Evolutionary conservation across 2,113 vertebrate species (phyloP).

Genomic region (Cebus imitator): DNA sequence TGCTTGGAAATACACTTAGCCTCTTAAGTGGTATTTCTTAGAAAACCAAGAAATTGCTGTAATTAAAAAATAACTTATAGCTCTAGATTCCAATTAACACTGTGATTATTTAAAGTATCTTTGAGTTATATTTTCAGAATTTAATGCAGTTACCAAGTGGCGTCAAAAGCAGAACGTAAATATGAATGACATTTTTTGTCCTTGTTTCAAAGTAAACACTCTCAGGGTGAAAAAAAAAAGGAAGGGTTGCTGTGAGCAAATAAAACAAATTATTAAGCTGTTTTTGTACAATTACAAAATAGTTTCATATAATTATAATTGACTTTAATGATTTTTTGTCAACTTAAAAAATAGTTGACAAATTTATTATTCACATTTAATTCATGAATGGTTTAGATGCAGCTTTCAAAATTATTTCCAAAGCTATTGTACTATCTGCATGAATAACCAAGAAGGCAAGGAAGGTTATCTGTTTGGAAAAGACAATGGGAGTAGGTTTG

Average conservation of each 20-base stretch:
- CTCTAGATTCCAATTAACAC: background rate
- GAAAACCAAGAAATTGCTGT: background rate
- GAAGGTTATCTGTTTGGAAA: background rate
- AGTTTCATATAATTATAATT: background rate
- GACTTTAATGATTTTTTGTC: background rate
- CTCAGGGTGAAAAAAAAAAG: background rate
- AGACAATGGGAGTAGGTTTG: background rate
- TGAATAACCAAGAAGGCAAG: background rate
- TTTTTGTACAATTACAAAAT: background rate
- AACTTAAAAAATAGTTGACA: slow-evolving; percentile 13
- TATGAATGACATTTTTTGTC: background rate
- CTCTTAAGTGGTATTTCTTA: background rate
- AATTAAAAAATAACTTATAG: background rate
- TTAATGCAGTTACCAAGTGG: background rate
- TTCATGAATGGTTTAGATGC: background rate
- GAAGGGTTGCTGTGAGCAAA: background rate
- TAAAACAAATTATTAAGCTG: background rate
- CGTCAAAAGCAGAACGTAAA: background rate
- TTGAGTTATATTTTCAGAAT: slow-evolving; percentile 23
- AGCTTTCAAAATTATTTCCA: slow-evolving; percentile 1
- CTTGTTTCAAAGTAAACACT: background rate
- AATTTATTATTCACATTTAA: background rate
- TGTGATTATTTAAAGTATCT: background rate
- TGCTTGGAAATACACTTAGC: background rate
- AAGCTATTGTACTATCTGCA: slow-evolving; percentile 2